phyloP scores from a whole-genome alignment of 2,113 vertebrate genomes.

The Sturnira hondurensis region DNA sequence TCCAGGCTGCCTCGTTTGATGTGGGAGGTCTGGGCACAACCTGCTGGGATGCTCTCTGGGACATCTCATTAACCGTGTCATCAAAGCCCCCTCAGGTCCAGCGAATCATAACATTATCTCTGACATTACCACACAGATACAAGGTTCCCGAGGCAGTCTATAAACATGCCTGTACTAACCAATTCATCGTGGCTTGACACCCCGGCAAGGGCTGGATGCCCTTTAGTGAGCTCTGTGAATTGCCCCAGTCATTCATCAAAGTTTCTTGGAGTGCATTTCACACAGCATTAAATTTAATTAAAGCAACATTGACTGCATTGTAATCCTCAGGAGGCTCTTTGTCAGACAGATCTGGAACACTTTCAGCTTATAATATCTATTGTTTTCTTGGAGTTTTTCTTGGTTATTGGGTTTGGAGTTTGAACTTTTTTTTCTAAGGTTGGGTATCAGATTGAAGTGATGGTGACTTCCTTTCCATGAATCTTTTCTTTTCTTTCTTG shows the following conservation, averaged over 20 bases:
- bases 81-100: slow-evolving; percentile 92
- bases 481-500: slow-evolving; percentile 30
- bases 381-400: slow-evolving; percentile 75
- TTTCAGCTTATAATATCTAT: slow-evolving; percentile 83
- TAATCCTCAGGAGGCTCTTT: slow-evolving; percentile 86
- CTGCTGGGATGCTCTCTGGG: slow-evolving; percentile 90
- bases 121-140: slow-evolving; percentile 95
- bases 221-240: slow-evolving; percentile 88
- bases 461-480: neutral
- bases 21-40: slow-evolving; percentile 95
- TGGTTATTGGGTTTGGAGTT: slow-evolving; percentile 30
- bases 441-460: slow-evolving; percentile 69
- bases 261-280: slow-evolving; percentile 88
- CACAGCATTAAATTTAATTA: slow-evolving; percentile 94
- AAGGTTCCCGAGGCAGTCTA: slow-evolving; percentile 90
- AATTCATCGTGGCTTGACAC: slow-evolving; percentile 89
- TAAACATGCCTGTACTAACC: slow-evolving; percentile 92
- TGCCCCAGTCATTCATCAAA: slow-evolving; percentile 91
- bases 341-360: slow-evolving; percentile 84
- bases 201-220: slow-evolving; percentile 86
- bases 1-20: slow-evolving; percentile 90
- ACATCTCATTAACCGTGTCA: slow-evolving; percentile 98
- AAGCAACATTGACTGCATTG: slow-evolving; percentile 91
- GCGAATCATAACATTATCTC: slow-evolving; percentile 97
- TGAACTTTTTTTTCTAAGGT: slow-evolving; percentile 40